Evolutionary conservation across 2,888 invertebrate species (phyloP).

Genomic region (Panorpa germanica): DNA sequence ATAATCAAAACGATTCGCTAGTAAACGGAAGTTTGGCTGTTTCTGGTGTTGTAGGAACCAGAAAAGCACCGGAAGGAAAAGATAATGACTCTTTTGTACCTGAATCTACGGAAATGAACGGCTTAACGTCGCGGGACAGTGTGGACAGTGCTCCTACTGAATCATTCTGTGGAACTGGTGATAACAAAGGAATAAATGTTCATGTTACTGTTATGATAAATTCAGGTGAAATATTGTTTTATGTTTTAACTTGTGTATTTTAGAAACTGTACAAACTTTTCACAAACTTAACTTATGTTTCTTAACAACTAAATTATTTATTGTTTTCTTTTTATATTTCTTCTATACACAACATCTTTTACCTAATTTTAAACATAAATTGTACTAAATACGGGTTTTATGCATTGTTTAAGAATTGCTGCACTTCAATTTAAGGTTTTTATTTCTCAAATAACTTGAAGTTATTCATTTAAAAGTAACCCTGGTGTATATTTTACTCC

Average conservation of each 20-base stretch:
- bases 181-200: constrained; percentile 78
- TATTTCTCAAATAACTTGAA: no score
- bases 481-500: no score
- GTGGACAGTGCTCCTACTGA: constrained; percentile 28
- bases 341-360: no score
- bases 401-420: no score
- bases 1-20: constrained; percentile 18
- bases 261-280: background rate
- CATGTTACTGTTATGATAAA: constrained; percentile 76
- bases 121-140: constrained; percentile 29
- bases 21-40: constrained; percentile 19
- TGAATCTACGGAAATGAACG: constrained; percentile 34
- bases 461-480: no score
- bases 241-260: constrained; percentile 15
- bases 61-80: constrained; percentile 58
- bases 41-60: constrained; percentile 6
- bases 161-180: constrained; percentile 27
- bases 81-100: constrained; percentile 51
- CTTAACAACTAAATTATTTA: no score
- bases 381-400: no score
- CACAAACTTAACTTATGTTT: background rate
- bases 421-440: no score
- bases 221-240: constrained; percentile 40
- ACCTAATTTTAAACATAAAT: no score
- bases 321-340: no score